Evolutionary conservation across 2,113 vertebrate species (phyloP), one percentile per base, ranked within the genome.

Genomic region (Tragelaphus scriptus): DNA sequence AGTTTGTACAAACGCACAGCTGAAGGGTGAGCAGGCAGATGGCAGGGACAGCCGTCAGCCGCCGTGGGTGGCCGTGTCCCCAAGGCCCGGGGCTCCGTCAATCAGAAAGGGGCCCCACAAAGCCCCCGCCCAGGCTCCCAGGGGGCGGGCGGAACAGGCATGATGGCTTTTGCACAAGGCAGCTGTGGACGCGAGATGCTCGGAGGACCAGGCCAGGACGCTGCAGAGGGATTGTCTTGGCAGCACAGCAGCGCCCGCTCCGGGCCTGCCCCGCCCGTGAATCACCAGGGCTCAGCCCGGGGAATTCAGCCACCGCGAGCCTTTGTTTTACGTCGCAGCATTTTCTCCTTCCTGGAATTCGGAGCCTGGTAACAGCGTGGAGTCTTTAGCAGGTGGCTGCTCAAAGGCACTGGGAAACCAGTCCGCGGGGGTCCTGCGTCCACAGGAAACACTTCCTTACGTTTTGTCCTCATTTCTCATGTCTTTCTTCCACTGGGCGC

Each of bases 21-120:
- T 3, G 19, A 12, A 71, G 40, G 14, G 32, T 0, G 3, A 17
- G 4, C 23, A 0, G 59, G 63, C 49, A 6, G 82, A 11, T 1
- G 19, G 40, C 15, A 13, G n/a, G 55, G 14, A 32, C 7, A 25
- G 26, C 25, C 12, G 2, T 0, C 23, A 19, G 8, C 30, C 1
- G 15, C 17, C 0, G 4, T 0, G 49, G 49, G 0, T 1, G 0
- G 5, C 26, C 19, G 40, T 44, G 32, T 49, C 40, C 32, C 8
- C 71, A 36, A 59, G 28, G 28, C 32, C 23, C 1, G 1, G 79
- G 47, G 49, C 28, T 4, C 49, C 2, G 0, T 13, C 32, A 30
- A 32, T 32, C 68, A 8, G 23, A 5, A 26, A 19, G 28, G 25
- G 55, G 10, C 28, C 8, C 63, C 28, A 5, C 36, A 13, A 14